Conservation (phyloP, 2,113 vertebrate genomes). For the Ophthalmotilapia sp. region DNA sequence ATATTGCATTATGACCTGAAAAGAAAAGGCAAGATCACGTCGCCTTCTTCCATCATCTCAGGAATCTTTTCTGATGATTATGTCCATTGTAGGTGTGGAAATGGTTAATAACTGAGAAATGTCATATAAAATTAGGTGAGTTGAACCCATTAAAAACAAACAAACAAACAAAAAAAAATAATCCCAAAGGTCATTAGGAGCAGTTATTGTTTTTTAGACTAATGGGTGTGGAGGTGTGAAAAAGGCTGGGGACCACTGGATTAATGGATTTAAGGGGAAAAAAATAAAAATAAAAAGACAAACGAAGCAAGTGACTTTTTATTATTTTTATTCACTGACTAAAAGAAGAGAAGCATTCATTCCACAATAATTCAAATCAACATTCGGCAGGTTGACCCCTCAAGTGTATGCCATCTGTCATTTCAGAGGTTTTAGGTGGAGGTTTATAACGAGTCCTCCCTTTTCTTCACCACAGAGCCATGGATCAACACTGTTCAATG, state of each 20-base stretch:
- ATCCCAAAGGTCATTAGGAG: not conserved
- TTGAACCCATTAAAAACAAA: not conserved
- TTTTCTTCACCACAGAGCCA: slow-evolving; percentile 61
- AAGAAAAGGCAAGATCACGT: rapidly evolving
- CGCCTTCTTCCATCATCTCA: not conserved
- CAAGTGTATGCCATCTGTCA: slow-evolving; percentile 73
- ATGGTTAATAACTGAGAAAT: not conserved
- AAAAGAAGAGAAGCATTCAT: slow-evolving; percentile 99
- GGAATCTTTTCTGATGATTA: not conserved
- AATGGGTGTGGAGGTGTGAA: not conserved
- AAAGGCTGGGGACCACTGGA: not conserved
- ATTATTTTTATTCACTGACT: slow-evolving; percentile 97
- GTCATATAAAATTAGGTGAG: rapidly evolving
- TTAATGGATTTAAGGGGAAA: not conserved
- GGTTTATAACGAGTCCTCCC: slow-evolving; percentile 59
- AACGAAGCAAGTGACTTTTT: slow-evolving; percentile 47
- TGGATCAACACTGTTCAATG: slow-evolving; percentile 79
- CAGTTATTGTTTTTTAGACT: not conserved
- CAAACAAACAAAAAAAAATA: rapidly evolving
- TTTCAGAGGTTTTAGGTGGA: slow-evolving; percentile 47
- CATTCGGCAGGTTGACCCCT: slow-evolving; percentile 85
- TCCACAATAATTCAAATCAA: slow-evolving; percentile 95
- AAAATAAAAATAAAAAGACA: not conserved
- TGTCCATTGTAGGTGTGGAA: not conserved
- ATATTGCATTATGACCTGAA: not conserved